Percentiles rank a stretch among this genome's conserved stretches.
phyloP scores from a whole-genome alignment of 2,797 vertebrate species.

The Myotis daubentonii region DNA sequence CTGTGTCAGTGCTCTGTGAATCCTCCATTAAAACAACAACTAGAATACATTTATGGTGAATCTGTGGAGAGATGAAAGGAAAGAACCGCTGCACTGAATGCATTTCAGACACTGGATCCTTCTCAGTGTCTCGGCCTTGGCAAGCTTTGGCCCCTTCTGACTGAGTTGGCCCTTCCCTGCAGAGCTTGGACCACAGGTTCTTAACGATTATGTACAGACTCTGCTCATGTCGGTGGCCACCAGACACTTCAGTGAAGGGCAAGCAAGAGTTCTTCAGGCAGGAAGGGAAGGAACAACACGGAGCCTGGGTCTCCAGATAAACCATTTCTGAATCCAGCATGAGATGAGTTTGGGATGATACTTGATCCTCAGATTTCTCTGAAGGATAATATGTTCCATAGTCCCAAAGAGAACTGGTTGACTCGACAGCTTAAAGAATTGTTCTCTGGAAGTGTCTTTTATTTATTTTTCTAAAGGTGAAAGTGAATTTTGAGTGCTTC shows the following conservation, averaged over 20 bases:
- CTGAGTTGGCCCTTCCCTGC: background rate
- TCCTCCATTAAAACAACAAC: background rate
- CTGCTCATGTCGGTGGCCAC: background rate
- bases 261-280: background rate
- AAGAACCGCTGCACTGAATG: background rate
- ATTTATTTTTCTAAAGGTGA: slow-evolving; percentile 36
- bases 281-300: background rate
- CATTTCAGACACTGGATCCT: background rate
- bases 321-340: background rate
- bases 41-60: background rate
- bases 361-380: background rate
- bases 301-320: background rate
- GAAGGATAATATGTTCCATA: background rate
- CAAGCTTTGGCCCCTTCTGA: background rate
- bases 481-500: slow-evolving; percentile 55
- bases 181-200: background rate
- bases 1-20: background rate
- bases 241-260: background rate
- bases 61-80: background rate
- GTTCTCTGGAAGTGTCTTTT: slow-evolving; percentile 3
- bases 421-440: slow-evolving; percentile 57
- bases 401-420: slow-evolving; percentile 24
- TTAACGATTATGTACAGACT: background rate
- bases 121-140: background rate
- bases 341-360: background rate